Evolutionary conservation across 2,888 invertebrate species (phyloP), one percentile per base, ranked within the genome.

Genomic region (Druceiella hillmani): DNA sequence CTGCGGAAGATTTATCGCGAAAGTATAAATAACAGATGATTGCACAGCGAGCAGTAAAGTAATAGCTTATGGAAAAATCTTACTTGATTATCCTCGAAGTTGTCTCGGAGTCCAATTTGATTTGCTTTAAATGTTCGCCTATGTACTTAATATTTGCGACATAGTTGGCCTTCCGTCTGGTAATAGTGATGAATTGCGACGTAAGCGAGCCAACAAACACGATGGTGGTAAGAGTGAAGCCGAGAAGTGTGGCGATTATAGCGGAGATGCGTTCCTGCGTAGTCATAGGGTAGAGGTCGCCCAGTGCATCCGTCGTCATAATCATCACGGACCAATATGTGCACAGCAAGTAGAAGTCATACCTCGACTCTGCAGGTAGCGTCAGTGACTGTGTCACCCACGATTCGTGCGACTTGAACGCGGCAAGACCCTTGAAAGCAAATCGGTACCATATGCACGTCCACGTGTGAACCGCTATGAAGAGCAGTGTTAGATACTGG

Each of bases 191-290:
- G 50, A 72, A 68, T 44, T 67, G 66, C 2, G 70, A 70, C 30
- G 73, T 69, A 40, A 74, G 51, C 15, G 70, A 70, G 36, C 73
- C 74, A 43, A 72, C 72, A 50, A 72, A 72, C 9, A 73, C 65
- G 17, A 71, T 58, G 3, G 70, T 71, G 20, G 69, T 70, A 14
- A 73, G 48, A 14, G 64, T 50, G 50, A 73, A 72, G 1, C 74
- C 74, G 13, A 69, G 46, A 40, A 66, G 50, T 44, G 65, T 63
- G 3, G 64, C 65, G 10, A 63, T 33, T 22, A 61, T 64, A 36
- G 61, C 64, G 46, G 57, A 54, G 9, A 66, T 50, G 51, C 70
- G 61, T 52, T 71, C 70, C 26, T 50, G 43, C 11, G 66, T 63
- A 11, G 62, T 66, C 3, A 67, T 61, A 22, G 70, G 70, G 44